Evolutionary conservation across 2,888 invertebrate species (phyloP).

Genomic region (Amphipyra tragopoginis): DNA sequence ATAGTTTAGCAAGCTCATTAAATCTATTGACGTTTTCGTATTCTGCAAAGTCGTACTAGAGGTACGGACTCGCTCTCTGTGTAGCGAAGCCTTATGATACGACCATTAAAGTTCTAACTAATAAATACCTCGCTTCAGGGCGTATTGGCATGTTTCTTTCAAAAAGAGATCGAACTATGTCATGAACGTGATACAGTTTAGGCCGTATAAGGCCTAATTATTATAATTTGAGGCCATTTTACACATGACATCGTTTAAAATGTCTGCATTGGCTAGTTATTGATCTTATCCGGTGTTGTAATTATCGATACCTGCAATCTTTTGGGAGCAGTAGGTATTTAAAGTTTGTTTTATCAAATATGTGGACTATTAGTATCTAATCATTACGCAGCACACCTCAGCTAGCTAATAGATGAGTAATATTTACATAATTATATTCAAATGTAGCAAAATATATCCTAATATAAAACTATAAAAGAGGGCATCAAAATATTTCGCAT

Average conservation of each 20-base stretch:
- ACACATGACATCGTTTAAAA: conserved; percentile 39
- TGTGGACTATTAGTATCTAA: not conserved
- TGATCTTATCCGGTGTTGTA: conserved; percentile 53
- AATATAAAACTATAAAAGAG: too few relatives aligned
- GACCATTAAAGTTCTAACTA: not conserved
- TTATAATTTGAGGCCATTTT: conserved; percentile 55
- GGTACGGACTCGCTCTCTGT: too few relatives aligned
- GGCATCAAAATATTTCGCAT: too few relatives aligned
- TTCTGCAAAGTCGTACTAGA: too few relatives aligned
- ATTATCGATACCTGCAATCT: conserved; percentile 7
- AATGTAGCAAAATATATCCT: too few relatives aligned
- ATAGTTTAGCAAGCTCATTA: too few relatives aligned
- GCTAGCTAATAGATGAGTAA: too few relatives aligned
- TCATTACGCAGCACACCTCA: not conserved
- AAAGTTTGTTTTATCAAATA: conserved; percentile 1
- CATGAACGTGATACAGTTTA: conserved; percentile 52
- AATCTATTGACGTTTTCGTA: too few relatives aligned
- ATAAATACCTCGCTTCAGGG: conserved; percentile 25
- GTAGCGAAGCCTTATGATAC: too few relatives aligned
- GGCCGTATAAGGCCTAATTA: conserved; percentile 53
- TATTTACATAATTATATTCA: too few relatives aligned
- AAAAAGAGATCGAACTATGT: conserved; percentile 43
- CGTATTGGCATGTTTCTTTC: conserved; percentile 39
- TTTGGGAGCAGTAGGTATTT: conserved; percentile 16
- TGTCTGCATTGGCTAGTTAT: conserved; percentile 38